Conservation (phyloP, 2,113 vertebrate species). For the Prochilodus magdalenae region DNA sequence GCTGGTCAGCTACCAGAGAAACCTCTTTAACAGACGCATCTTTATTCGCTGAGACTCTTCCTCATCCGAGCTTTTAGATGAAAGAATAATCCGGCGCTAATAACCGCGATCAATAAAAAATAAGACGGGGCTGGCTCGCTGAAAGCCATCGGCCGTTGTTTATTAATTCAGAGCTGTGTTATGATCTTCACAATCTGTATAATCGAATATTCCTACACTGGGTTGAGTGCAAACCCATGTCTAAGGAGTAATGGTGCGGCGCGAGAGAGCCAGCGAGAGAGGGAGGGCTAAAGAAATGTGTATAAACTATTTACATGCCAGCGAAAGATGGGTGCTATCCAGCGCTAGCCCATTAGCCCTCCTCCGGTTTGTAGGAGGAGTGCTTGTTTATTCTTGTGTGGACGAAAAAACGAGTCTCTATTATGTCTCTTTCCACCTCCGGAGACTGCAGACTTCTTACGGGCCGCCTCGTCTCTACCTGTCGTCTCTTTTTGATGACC, state of each 20-base stretch:
- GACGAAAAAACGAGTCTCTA: slow-evolving; percentile 33
- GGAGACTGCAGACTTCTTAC: slow-evolving; percentile 62
- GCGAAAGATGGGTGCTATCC: slow-evolving; percentile 60
- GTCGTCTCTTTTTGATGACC: slow-evolving; percentile 74
- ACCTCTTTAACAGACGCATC: slow-evolving; percentile 41
- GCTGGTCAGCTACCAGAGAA: slow-evolving; percentile 41
- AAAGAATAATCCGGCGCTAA: slow-evolving; percentile 75
- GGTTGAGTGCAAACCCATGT: slow-evolving; percentile 82
- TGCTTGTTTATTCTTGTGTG: slow-evolving; percentile 75
- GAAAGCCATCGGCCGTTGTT: slow-evolving; percentile 77
- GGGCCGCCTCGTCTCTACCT: slow-evolving; percentile 70
- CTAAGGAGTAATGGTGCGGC: slow-evolving; percentile 67
- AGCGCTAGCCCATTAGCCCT: slow-evolving; percentile 50
- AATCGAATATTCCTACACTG: slow-evolving; percentile 81
- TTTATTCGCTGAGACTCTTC: slow-evolving; percentile 35
- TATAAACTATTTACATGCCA: slow-evolving; percentile 79
- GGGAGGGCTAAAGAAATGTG: slow-evolving; percentile 60
- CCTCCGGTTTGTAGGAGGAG: slow-evolving; percentile 71
- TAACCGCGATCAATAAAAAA: slow-evolving; percentile 63
- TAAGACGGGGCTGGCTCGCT: slow-evolving; percentile 62
- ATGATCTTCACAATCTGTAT: slow-evolving; percentile 76
- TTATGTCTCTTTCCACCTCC: slow-evolving; percentile 67
- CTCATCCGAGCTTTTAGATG: slow-evolving; percentile 53
- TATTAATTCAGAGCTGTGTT: slow-evolving; percentile 83
- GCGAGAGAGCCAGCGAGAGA: slow-evolving; percentile 39